Evolutionary conservation across 2,113 vertebrate species (phyloP).

Genomic region (Collichthys lucidus): DNA sequence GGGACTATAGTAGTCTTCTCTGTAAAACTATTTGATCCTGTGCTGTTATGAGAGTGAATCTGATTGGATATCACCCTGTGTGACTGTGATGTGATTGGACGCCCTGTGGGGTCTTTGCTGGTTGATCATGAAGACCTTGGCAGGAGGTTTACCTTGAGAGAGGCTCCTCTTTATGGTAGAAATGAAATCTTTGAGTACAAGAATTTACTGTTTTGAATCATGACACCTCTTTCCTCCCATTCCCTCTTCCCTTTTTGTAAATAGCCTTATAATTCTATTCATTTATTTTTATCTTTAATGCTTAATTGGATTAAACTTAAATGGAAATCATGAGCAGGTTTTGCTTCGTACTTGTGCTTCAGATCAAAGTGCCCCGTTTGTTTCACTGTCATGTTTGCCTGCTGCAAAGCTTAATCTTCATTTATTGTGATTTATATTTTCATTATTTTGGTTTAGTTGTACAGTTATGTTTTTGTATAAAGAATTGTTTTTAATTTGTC

Average conservation of each 20-base stretch:
- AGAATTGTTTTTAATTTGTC: conserved; percentile 21
- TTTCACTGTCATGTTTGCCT: conserved; percentile 46
- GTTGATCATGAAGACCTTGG: conserved; percentile 31
- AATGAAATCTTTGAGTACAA: conserved; percentile 26
- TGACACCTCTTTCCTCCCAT: conserved; percentile 24
- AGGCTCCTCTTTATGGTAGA: conserved; percentile 9
- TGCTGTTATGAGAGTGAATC: conserved; percentile 41
- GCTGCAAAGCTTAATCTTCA: conserved; percentile 12
- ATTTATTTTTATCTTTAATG: conserved; percentile 27
- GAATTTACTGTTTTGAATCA: conserved; percentile 60
- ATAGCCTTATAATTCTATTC: conserved; percentile 50
- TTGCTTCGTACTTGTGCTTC: conserved; percentile 37
- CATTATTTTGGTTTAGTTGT: conserved; percentile 37
- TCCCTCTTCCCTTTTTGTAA: conserved; percentile 57
- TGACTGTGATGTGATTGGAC: conserved; percentile 54
- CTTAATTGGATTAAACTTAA: conserved; percentile 15
- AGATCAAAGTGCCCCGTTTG: conserved; percentile 36
- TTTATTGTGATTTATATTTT: conserved; percentile 23
- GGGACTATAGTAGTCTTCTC: conserved; percentile 72
- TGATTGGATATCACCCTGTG: conserved; percentile 43
- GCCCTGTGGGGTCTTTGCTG: conserved; percentile 29
- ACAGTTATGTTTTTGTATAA: conserved; percentile 18
- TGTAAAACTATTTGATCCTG: conserved; percentile 62
- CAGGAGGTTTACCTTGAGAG: conserved; percentile 15
- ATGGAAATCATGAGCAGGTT: conserved; percentile 50